Evolutionary conservation across 2,888 invertebrate species (phyloP), one percentile per base, ranked within the genome.

Genomic region (Neocrepidodera transversa): DNA sequence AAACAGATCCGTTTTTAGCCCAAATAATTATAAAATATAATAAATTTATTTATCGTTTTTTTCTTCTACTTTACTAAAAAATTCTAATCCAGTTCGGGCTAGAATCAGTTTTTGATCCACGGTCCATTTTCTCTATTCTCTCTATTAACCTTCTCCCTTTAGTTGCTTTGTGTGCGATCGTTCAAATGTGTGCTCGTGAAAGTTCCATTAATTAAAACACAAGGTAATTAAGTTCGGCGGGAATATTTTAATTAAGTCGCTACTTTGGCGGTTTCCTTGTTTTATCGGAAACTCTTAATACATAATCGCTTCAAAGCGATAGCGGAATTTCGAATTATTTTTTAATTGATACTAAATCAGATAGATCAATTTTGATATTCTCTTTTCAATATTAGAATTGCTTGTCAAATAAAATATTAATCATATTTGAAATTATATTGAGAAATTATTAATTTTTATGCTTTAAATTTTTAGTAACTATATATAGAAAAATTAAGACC

Each of bases 191-290:
- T 62, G 53, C 38, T 36, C 28, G 30, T 51, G 58, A 50, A 45
- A 47, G 57, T 58, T 51, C 16, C 47, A 60, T 58, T 63, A 67
- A 67, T 67, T 64, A 59, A 66, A 64, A 64, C 58, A 57, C 50
- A 58, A 49, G 65, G 64, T 65, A 67, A 68, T 69, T 68, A 67
- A 58, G 65, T 65, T 61, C 65, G 63, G 64, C 60, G 67, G 67
- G 67, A 66, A 68, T 67, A 68, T 68, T 65, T 68, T 68, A 68
- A 68, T 70, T 70, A 68, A 32, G 38, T 36, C n/a, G 28, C 14
- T 45, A 45, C 53, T 54, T 54, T 54, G 53, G 16, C 45, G 53
- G 45, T 20, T n/a, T 32, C n/a, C 11, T 30, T 28, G 14, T 45
- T 42, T 45, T 26, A 45, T 51, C 28, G 26, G 11, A 26, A n/a